These are phyloP conservation scores for Tetrax tetrax DNA, from an alignment of 2,113 vertebrate genomes.

Conservation along the genomic window DNA sequence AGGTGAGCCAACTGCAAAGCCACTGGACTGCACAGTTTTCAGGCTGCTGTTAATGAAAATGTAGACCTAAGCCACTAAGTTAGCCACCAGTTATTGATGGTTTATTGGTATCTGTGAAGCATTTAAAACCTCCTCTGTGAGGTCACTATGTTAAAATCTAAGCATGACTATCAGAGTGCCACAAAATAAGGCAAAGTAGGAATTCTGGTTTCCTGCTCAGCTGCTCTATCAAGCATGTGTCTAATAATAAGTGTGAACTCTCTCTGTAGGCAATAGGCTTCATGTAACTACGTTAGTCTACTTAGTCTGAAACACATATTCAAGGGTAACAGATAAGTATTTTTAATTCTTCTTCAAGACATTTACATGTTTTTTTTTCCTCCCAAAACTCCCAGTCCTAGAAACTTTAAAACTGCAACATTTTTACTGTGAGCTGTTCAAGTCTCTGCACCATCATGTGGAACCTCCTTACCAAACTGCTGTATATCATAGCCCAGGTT, in stretches of 20 bases:
- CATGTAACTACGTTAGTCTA: not conserved
- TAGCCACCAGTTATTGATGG: not conserved
- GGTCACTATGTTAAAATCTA: not conserved
- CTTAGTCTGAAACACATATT: not conserved
- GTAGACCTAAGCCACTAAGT: not conserved
- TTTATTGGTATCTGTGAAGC: not conserved
- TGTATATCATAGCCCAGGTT: not conserved
- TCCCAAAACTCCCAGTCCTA: not conserved
- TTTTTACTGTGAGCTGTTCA: not conserved
- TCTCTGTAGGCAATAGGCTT: not conserved
- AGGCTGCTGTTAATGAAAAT: not conserved
- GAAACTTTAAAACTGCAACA: not conserved
- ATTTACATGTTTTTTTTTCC: not conserved
- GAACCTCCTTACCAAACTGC: not conserved
- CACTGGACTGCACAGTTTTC: not conserved
- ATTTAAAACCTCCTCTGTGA: not conserved
- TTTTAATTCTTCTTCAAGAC: not conserved
- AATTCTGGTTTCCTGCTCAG: not conserved
- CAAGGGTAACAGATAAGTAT: not conserved
- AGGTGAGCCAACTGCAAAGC: not conserved
- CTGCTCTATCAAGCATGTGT: not conserved
- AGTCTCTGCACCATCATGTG: not conserved
- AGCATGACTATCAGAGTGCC: not conserved
- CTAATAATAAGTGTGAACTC: not conserved
- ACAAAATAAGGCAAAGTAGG: not conserved